Evolutionary conservation across 2,888 invertebrate genomes (phyloP).

Genomic region (Iphiclides podalirius): DNA sequence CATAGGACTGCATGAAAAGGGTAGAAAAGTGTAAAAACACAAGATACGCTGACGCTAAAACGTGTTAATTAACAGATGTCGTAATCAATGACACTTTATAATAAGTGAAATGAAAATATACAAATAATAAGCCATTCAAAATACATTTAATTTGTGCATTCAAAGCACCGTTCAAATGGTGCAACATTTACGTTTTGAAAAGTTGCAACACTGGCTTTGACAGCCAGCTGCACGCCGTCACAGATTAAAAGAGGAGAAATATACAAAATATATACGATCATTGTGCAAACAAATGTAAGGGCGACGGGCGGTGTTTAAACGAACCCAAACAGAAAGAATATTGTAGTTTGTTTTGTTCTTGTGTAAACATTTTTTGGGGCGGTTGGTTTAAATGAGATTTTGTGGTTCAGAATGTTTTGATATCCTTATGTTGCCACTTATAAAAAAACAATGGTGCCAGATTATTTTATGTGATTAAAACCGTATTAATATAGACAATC

Average conservation of each 20-base stretch:
- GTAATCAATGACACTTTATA: no score
- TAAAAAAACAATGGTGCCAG: slow-evolving; percentile 6
- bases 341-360: slow-evolving; percentile 50
- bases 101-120: no score
- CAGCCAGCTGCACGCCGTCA: slow-evolving; percentile 58
- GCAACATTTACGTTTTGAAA: slow-evolving; percentile 20
- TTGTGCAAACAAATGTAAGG: slow-evolving; percentile 59
- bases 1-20: no score
- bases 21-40: no score
- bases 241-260: slow-evolving; percentile 49
- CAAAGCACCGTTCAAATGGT: slow-evolving; percentile 19
- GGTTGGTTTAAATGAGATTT: slow-evolving; percentile 46
- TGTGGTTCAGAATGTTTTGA: slow-evolving; percentile 31
- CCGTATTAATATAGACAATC: slow-evolving; percentile 4
- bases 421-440: slow-evolving; percentile 21
- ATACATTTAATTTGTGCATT: no score
- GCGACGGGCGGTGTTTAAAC: slow-evolving; percentile 44
- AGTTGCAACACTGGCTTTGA: slow-evolving; percentile 17
- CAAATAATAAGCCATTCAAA: no score
- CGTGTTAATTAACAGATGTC: no score
- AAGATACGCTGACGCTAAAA: no score
- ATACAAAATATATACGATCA: slow-evolving; percentile 47
- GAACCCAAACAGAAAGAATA: slow-evolving; percentile 39
- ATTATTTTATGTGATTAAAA: slow-evolving; percentile 4
- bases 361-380: slow-evolving; percentile 49